Conservation (phyloP, 2,888 invertebrate genomes). For the Drosophila mimetica region DNA sequence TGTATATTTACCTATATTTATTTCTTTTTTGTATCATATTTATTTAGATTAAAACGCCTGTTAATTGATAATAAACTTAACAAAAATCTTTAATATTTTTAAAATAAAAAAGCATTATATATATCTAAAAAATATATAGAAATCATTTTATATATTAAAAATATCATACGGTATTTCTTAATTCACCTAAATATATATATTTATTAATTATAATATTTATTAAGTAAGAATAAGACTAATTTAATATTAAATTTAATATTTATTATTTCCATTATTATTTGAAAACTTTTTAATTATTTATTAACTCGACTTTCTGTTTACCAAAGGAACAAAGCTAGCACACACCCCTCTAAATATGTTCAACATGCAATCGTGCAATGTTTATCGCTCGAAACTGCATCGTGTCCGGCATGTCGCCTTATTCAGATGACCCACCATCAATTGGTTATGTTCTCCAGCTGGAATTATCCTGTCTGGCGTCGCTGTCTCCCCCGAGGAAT, state of each 20-base stretch:
- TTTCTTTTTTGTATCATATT: too few species aligned
- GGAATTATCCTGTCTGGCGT: conserved; percentile 30
- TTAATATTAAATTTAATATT: too few species aligned
- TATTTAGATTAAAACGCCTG: too few species aligned
- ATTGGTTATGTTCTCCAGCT: conserved; percentile 22
- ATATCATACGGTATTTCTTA: too few species aligned
- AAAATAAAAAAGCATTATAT: not conserved
- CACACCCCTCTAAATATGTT: not conserved
- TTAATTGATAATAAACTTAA: too few species aligned
- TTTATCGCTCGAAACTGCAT: not conserved
- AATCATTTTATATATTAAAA: not conserved
- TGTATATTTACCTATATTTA: not conserved
- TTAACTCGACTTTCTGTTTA: too few species aligned
- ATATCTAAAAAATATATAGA: not conserved
- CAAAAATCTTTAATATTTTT: not conserved
- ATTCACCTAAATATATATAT: too few species aligned
- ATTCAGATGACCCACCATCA: conserved; percentile 28
- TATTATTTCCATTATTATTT: too few species aligned
- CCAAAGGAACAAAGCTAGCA: not conserved
- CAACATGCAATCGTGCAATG: not conserved
- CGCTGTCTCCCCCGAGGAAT: conserved; percentile 23
- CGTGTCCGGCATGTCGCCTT: not conserved
- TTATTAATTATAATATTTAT: too few species aligned
- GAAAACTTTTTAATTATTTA: too few species aligned
- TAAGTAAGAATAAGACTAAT: too few species aligned